A percentile compares a stretch with the other conserved stretches of the same genome.
Conservation (phyloP, 2,888 invertebrate genomes). For the Caenorhabditis zanzibari region DNA sequence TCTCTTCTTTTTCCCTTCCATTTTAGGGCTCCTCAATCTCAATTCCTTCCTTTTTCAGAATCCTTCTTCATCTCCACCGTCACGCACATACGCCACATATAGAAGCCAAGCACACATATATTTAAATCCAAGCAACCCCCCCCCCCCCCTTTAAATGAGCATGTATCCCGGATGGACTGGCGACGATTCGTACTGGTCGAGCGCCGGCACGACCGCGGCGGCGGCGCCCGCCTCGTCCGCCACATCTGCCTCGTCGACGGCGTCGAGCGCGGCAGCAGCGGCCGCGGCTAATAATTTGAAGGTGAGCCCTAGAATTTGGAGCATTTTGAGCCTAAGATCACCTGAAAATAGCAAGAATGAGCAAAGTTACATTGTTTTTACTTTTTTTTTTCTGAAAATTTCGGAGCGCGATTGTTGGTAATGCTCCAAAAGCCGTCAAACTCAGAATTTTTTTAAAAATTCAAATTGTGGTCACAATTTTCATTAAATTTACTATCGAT, state of each 20-base stretch:
- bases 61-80: slow-evolving; percentile 2
- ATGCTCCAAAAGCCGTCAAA: too few species aligned
- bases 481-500: too few species aligned
- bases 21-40: too few species aligned
- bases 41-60: not conserved
- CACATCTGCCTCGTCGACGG: slow-evolving; percentile 50
- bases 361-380: too few species aligned
- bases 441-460: too few species aligned
- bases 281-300: slow-evolving; percentile 62
- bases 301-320: too few species aligned
- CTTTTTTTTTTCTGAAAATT: too few species aligned
- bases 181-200: slow-evolving; percentile 69
- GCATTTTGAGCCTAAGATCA: too few species aligned
- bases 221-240: slow-evolving; percentile 40
- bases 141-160: slow-evolving; percentile 45
- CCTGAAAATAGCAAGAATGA: too few species aligned
- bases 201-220: slow-evolving; percentile 49
- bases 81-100: too few species aligned
- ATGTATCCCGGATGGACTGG: slow-evolving; percentile 71
- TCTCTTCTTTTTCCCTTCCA: slow-evolving; percentile 16
- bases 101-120: not conserved
- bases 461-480: too few species aligned
- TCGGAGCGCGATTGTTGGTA: too few species aligned
- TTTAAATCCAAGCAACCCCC: not conserved
- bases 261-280: slow-evolving; percentile 45